These are phyloP conservation scores for Ageneiosus marmoratus DNA, from an alignment of 2,113 vertebrate genomes.

Conservation along the genomic window DNA sequence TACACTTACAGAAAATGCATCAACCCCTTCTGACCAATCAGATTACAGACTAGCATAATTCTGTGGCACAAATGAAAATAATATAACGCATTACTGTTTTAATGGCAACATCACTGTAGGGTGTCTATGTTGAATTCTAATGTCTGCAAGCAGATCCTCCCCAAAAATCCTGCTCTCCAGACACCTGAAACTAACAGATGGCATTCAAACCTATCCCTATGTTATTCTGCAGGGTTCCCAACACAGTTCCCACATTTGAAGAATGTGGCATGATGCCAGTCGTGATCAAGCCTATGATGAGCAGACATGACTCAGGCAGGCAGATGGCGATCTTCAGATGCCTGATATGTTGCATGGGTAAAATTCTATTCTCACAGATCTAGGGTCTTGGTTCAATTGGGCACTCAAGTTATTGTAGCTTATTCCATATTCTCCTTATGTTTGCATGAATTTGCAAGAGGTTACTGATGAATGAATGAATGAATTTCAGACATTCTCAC, in stretches of 20 bases:
- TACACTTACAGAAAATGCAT: background rate
- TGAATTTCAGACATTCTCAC: background rate
- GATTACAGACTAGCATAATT: background rate
- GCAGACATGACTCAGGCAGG: constrained; percentile 18
- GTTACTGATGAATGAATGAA: background rate
- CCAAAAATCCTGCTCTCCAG: background rate
- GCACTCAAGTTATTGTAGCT: background rate
- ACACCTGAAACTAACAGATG: constrained; percentile 22
- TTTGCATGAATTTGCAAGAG: background rate
- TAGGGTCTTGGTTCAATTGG: background rate
- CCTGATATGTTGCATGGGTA: background rate
- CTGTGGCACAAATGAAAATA: background rate
- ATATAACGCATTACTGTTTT: background rate
- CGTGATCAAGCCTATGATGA: constrained; percentile 24
- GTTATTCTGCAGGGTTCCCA: constrained; percentile 31
- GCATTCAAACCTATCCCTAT: constrained; percentile 10
- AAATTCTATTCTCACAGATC: background rate
- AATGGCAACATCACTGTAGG: background rate
- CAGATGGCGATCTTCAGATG: constrained; percentile 29
- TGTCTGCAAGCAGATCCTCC: background rate
- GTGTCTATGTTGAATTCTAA: background rate
- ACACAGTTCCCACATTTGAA: constrained; percentile 12
- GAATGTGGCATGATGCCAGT: constrained; percentile 10
- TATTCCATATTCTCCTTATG: background rate
- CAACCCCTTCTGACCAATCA: background rate